Evolutionary conservation across 2,113 vertebrate genomes (phyloP), one percentile per base, ranked within the genome.

Genomic region (Jacana jacana): DNA sequence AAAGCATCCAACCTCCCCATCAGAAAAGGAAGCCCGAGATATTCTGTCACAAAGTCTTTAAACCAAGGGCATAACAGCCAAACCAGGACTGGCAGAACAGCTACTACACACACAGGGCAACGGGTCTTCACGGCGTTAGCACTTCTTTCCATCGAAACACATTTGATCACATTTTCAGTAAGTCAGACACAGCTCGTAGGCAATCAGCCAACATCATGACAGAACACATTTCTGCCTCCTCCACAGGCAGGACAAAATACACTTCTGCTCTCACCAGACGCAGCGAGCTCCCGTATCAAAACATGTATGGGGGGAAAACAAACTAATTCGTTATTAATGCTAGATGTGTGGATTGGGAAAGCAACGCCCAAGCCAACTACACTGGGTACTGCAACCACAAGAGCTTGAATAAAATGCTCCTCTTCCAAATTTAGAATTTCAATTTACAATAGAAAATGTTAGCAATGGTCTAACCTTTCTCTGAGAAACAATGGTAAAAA

Each of bases 301-400:
- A 75, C 8, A 14, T n/a, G n/a, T n/a, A n/a, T 3, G 4, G 48
- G 24, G 42, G 49, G 40, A 37, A 81, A 78, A 54, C 13, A 69
- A 85, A 35, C 8, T 10, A 16, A 72, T 49, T 15, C 51, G 9
- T n/a, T n/a, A 3, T 40, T 15, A 39, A 4, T 0, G 0, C 33
- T 57, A 25, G 28, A 46, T 5, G 33, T 12, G 40, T 10, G 48
- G 54, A 48, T 72, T 28, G 33, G 40, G 65, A 78, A 64, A 77
- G 57, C 25, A 37, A 19, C 0, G 2, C 1, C 55, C 80, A 44
- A 17, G 31, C 3, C 35, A 54, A 35, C 40, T 55, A 13, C 25
- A 4, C 0, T 18, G 22, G 6, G 25, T 48, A 48, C 49, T n/a
- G 60, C 71, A 57, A 48, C 13, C 64, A 33, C 17, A 25, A 24